Base-by-base conservation (phyloP, 53 echinoderm and acorn worm species). In the Zoroaster sp. region DNA sequence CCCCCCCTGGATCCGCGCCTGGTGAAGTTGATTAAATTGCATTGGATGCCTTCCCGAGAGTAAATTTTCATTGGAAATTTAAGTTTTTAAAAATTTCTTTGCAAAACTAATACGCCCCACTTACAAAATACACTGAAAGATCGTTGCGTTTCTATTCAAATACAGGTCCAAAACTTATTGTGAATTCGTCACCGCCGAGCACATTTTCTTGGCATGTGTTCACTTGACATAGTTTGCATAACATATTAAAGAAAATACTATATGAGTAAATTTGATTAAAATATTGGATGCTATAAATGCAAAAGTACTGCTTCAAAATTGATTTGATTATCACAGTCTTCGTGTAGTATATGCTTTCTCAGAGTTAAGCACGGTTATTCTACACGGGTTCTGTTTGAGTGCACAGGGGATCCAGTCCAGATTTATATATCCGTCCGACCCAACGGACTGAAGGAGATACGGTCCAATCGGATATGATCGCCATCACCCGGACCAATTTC, bases 271-370 rank as follows among this genome's bases (percentile, higher is more conserved):
- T 76, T 74, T 40, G 44, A 74, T 74, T 74, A 76, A 52, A 46
- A 51, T 41, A 76, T 52, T 47, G 76, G 49, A 47, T 76, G 63
- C 63, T 52, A 34, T 23, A 32, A 46, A 47, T 46, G 49, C 33
- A 28, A 76, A 76, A 51, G 51, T 51, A 49, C 33, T 31, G 41
- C 74, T 42, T 30, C 15, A 76, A 76, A 8, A 47, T 59, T 76
- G 52, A 76, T 76, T 76, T 15, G 76, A 76, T 76, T 76, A 12
- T 47, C 25, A 55, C 25, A 76, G 42, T 76, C 39, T 43, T 28
- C 43, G 74, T 10, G 10, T 59, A 59, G 23, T 59, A 25, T 59
- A 21, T 59, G 63, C 23, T 59, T 28, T 59, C n/a, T n/a, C n/a
- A n/a, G n/a, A n/a, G n/a, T n/a, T n/a, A n/a, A n/a, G n/a, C n/a